phyloP scores from a whole-genome alignment of 2,113 vertebrate species.

The Aphyosemion australe region DNA sequence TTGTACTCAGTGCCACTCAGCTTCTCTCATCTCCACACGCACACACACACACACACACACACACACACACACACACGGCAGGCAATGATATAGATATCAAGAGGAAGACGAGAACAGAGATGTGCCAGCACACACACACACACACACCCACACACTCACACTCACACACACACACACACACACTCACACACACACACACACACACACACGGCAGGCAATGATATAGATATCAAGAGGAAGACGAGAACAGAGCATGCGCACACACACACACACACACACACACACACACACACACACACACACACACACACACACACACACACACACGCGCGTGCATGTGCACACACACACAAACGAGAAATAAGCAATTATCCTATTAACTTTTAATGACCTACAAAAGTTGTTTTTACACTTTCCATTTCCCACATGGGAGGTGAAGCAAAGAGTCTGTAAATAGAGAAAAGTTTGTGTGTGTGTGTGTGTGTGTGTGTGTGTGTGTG shows the following conservation, averaged over 20 bases:
- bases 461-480: slow-evolving; percentile 25
- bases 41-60: slow-evolving; percentile 27
- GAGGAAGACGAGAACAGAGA: slow-evolving; percentile 24
- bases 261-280: slow-evolving; percentile 5
- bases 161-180: slow-evolving; percentile 29
- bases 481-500: slow-evolving; percentile 19
- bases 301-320: slow-evolving; percentile 28
- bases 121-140: slow-evolving; percentile 21
- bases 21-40: slow-evolving; percentile 55
- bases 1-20: slow-evolving; percentile 62
- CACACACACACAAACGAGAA: slow-evolving; percentile 47
- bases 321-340: too few species aligned
- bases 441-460: slow-evolving; percentile 55
- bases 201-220: slow-evolving; percentile 3
- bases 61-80: slow-evolving; percentile 7
- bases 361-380: slow-evolving; percentile 75
- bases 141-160: too few species aligned
- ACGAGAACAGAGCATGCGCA: slow-evolving; percentile 27
- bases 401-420: slow-evolving; percentile 49
- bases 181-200: slow-evolving; percentile 27
- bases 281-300: slow-evolving; percentile 35
- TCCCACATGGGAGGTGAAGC: slow-evolving; percentile 42
- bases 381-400: slow-evolving; percentile 73
- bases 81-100: slow-evolving; percentile 44
- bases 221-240: slow-evolving; percentile 47